Conservation (phyloP, 2,113 vertebrate genomes). For the Ceyx melanurus region DNA sequence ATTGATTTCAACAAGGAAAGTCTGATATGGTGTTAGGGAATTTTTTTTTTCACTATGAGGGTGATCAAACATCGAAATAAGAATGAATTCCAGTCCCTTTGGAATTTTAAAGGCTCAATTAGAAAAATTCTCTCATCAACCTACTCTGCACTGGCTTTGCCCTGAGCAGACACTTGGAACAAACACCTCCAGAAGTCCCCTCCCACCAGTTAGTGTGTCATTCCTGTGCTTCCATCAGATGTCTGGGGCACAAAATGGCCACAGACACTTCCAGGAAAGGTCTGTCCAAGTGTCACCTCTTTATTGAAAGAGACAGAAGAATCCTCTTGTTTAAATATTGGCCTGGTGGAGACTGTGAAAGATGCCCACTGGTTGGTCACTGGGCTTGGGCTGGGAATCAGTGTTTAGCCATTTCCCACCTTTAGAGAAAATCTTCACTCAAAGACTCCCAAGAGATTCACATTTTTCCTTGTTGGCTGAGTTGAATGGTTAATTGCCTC, state of each 20-base stretch:
- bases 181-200: not conserved
- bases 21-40: not conserved
- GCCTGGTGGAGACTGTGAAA: not conserved
- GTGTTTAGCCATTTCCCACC: not conserved
- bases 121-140: not conserved
- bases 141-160: not conserved
- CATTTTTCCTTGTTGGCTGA: not conserved
- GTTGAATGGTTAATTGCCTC: not conserved
- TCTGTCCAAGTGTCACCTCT: not conserved
- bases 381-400: rapidly evolving
- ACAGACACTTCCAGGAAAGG: not conserved
- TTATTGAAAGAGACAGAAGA: not conserved
- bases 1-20: not conserved
- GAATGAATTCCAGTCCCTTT: not conserved
- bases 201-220: not conserved
- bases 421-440: not conserved
- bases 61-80: rapidly evolving
- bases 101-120: not conserved
- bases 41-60: not conserved
- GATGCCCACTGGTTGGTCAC: not conserved
- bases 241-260: not conserved
- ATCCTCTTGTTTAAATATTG: not conserved
- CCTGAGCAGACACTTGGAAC: not conserved
- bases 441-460: not conserved
- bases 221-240: not conserved